Base-by-base conservation (phyloP, 2,888 invertebrate genomes). In the Spatulosminthurus flaviceps region DNA sequence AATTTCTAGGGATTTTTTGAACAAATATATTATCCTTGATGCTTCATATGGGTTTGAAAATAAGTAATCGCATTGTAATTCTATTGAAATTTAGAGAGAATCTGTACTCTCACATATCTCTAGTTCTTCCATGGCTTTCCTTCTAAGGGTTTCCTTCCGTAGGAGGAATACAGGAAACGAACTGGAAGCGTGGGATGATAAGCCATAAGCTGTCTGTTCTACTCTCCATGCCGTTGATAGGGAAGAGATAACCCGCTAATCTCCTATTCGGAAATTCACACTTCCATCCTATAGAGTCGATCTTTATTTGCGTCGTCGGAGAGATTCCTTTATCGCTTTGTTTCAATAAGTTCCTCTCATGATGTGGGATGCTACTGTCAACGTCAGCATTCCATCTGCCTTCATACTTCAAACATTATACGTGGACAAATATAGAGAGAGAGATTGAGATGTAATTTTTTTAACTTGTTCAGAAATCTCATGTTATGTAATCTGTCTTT, bases 81-180 rank as follows among this genome's bases (percentile, higher is more conserved):
- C 71, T 72, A 22, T 13, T 24, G 71, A 72, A 72, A 43, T 22
- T 34, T 9, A 34, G 34, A 34, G 34, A 34, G 34, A 9, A 34
- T 34, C 34, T 51, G 51, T 51, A 51, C 2, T 11, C 5, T 28
- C 60, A 19, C 19, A 42, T 60, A 73, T 73, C 73, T 73, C 21
- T 24, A 60, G 60, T 73, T 60, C 60, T 28, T 29, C 51, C 29
- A 29, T 73, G 28, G 26, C n/a, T 60, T 24, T 67, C 67, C 28
- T 60, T 28, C 1, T 28, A 28, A 26, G 51, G 73, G 73, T n/a
- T 73, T 73, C 73, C 73, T 73, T 73, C 51, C 73, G 73, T 73
- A 26, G 26, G 73, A 60, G 73, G 73, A 73, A 73, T 60, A n/a
- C 26, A 73, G 73, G 73, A 73, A 73, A 73, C 43, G 43, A 43